Evolutionary conservation across 2,113 vertebrate genomes (phyloP), one percentile per base, ranked within the genome.

Genomic region (Pagrus major): DNA sequence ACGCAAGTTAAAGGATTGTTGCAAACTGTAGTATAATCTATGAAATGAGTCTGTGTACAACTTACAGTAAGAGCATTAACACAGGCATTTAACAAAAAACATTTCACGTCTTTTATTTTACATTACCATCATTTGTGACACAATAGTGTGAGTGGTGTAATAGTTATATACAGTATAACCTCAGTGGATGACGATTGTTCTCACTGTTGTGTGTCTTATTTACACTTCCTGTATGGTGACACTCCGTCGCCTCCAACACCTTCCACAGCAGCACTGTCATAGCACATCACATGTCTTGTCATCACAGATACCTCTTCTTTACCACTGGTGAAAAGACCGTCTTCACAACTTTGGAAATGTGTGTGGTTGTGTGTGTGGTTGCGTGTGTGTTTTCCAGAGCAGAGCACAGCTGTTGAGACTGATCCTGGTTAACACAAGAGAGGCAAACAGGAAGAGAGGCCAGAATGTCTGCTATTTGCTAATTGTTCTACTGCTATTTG

Each of bases 181-280:
- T 72, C 18, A 9, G 51, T 6, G 63, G 63, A 51, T 27, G 35
- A 69, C 37, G 58, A 75, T 81, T 71, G 55, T 71, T 75, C 55
- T 76, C 63, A 74, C 74, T 41, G 77, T 60, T 65, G 23, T 73
- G 60, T 54, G 69, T 87, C 75, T 83, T 86, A 78, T 89, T 89
- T 83, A 71, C 84, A 81, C 84, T 76, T 88, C 56, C 79, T 76
- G 78, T 77, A 37, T 10, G 60, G 78, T 65, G 71, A 69, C 66
- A 65, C 47, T 56, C 39, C 27, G 67, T 83, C 69, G 74, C 77
- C 27, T 54, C 74, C 16, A 12, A 83, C 89, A 82, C 84, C 72
- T 78, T 82, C 31, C 23, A 77, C 14, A 25, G 78, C 82, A 75
- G 46, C 61, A 31, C 41, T 85, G 84, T 85, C 90, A 79, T 76